These are phyloP conservation scores for Luehdorfia chinensis DNA, from an alignment of 1,140 invertebrate species.

Conservation along the genomic window DNA sequence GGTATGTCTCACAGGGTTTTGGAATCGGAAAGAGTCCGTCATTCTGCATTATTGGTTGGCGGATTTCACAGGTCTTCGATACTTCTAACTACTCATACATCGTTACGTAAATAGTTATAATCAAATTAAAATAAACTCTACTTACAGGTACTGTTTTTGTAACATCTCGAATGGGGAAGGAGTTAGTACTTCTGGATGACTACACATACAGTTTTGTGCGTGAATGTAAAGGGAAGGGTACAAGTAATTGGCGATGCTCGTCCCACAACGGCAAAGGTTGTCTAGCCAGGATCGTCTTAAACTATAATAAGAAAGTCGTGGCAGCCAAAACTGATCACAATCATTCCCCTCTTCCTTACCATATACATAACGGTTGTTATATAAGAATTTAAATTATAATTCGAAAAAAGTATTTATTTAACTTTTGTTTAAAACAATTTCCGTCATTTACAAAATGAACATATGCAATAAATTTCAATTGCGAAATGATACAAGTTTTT, in stretches of 20 bases:
- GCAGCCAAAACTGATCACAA: conserved; percentile 5
- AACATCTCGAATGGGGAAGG: conserved; percentile 18
- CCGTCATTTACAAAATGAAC: too few species aligned
- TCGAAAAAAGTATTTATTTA: too few species aligned
- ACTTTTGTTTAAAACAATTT: too few species aligned
- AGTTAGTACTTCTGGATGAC: conserved; percentile 15
- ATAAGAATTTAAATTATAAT: conserved; percentile 1
- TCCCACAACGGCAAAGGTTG: conserved; percentile 35
- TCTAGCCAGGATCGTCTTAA: conserved; percentile 21
- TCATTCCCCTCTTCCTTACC: background rate
- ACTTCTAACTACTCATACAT: too few species aligned
- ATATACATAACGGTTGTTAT: conserved; percentile 1
- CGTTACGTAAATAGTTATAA: too few species aligned
- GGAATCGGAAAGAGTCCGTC: too few species aligned
- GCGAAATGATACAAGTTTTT: too few species aligned
- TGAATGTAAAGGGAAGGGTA: conserved; percentile 4
- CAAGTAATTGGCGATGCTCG: conserved; percentile 36
- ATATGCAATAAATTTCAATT: too few species aligned
- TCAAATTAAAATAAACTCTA: too few species aligned
- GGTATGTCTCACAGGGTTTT: too few species aligned
- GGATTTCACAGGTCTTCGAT: too few species aligned
- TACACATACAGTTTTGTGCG: conserved; percentile 22
- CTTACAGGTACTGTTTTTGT: conserved; percentile 11
- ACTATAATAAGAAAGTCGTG: conserved; percentile 4
- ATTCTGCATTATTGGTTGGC: too few species aligned